These are phyloP conservation scores for Ceratina japonica DNA, from an alignment of 1,140 invertebrate species.

Conservation along the genomic window DNA sequence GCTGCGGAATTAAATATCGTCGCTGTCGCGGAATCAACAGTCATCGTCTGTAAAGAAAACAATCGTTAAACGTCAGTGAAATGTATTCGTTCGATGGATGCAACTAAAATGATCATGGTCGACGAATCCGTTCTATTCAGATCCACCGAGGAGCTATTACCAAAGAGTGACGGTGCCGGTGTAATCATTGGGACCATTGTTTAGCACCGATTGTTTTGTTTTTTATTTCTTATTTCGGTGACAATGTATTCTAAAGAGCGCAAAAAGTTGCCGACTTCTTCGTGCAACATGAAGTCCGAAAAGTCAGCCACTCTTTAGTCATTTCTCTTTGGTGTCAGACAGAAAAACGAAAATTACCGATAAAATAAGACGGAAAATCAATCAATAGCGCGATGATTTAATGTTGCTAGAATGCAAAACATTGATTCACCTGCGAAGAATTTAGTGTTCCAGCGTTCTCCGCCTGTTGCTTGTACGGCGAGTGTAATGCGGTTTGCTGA, in stretches of 20 bases:
- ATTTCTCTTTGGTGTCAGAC: too few relatives aligned
- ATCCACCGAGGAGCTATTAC: too few relatives aligned
- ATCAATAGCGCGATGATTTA: conserved; percentile 3
- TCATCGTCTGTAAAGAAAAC: conserved; percentile 57
- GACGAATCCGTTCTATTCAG: too few relatives aligned
- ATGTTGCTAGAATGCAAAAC: conserved; percentile 41
- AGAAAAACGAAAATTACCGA: background rate
- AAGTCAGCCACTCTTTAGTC: too few relatives aligned
- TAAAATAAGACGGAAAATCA: background rate
- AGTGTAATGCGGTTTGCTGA: conserved; percentile 33
- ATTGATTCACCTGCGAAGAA: conserved; percentile 56
- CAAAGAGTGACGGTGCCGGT: too few relatives aligned
- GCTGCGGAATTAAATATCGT: conserved; percentile 77
- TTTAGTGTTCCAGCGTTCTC: conserved; percentile 30
- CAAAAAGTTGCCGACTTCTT: too few relatives aligned
- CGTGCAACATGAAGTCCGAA: too few relatives aligned
- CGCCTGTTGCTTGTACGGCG: conserved; percentile 19
- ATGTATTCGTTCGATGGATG: background rate
- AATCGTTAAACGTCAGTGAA: conserved; percentile 6
- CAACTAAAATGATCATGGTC: too few relatives aligned
- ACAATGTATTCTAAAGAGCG: too few relatives aligned
- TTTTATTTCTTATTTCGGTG: too few relatives aligned
- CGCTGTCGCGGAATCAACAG: conserved; percentile 57
- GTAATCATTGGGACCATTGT: background rate
- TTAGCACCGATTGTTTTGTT: background rate